phyloP scores from a whole-genome alignment of 2,888 invertebrate species.

The Trichogramma evanescens region DNA sequence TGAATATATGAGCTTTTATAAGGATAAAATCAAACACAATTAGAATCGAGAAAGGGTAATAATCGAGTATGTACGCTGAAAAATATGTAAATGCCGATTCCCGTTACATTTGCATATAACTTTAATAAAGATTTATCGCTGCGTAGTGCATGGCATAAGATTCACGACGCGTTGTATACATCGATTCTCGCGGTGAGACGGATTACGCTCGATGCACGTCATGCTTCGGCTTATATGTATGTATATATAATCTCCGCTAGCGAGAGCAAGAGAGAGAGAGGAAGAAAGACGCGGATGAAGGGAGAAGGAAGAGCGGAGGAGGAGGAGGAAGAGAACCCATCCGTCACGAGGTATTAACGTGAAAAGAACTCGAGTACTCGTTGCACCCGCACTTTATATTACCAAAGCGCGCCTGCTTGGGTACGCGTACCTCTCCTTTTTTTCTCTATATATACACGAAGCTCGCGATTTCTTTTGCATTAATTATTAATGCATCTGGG shows the following conservation, averaged over 20 bases:
- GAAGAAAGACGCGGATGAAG: neutral
- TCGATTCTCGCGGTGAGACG: slow-evolving; percentile 7
- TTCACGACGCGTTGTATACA: neutral
- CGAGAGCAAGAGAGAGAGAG: neutral
- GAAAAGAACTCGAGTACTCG: neutral
- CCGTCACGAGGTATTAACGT: slow-evolving; percentile 1
- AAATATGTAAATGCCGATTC: too few relatives aligned
- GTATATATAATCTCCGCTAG: neutral
- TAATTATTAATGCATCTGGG: slow-evolving; percentile 5
- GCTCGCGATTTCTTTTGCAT: slow-evolving; percentile 8
- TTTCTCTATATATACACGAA: neutral
- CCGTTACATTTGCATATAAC: too few relatives aligned
- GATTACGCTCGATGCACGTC: neutral
- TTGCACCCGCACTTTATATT: too few relatives aligned
- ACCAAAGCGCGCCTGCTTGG: too few relatives aligned
- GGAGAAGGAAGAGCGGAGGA: neutral
- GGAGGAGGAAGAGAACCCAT: neutral
- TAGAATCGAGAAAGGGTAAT: too few relatives aligned
- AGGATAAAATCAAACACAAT: too few relatives aligned
- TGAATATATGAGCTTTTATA: too few relatives aligned
- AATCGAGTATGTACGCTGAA: too few relatives aligned
- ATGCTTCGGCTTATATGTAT: neutral
- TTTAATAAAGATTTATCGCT: too few relatives aligned
- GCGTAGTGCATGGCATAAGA: too few relatives aligned
- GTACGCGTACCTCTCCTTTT: too few relatives aligned